phyloP scores from a whole-genome alignment of 92 coral and sea anemone species.

The Paramuricea clavata region DNA sequence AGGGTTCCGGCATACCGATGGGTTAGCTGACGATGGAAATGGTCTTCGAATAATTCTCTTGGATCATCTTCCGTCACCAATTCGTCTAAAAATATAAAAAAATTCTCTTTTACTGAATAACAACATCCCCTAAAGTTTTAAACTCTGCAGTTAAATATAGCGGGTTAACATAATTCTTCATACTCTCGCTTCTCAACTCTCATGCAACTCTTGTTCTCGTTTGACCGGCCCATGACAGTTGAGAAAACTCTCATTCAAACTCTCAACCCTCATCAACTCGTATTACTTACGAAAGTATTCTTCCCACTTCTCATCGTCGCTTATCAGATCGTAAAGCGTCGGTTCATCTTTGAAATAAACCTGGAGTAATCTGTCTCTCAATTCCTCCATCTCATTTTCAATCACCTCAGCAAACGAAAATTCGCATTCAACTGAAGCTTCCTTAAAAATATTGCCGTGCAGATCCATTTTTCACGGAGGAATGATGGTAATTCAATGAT shows the following conservation, averaged over 20 bases:
- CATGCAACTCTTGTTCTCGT: no score
- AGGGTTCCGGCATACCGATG: constrained; percentile 41
- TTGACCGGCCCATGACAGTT: no score
- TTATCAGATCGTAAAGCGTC: neutral
- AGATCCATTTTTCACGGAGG: neutral
- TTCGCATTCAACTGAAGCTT: constrained; percentile 25
- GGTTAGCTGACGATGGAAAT: constrained; percentile 33
- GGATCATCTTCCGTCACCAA: constrained; percentile 28
- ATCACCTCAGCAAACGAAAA: constrained; percentile 35
- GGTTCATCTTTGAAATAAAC: constrained; percentile 47
- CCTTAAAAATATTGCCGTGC: constrained; percentile 22
- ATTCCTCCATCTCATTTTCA: constrained; percentile 24
- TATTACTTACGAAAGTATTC: constrained; percentile 15
- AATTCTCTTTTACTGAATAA: neutral
- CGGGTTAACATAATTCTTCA: no score
- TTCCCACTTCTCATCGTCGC: constrained; percentile 39
- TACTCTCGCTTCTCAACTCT: no score
- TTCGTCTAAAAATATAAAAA: neutral
- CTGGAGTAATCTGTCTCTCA: neutral
- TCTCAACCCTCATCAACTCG: no score
- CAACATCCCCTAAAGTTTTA: neutral
- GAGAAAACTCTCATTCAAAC: no score
- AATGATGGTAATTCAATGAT: neutral
- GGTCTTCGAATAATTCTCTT: constrained; percentile 16
- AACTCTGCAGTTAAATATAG: no score